Evolutionary conservation across 2,888 invertebrate genomes (phyloP), one percentile per base, ranked within the genome.

Genomic region (Dolichopus griseipennis): DNA sequence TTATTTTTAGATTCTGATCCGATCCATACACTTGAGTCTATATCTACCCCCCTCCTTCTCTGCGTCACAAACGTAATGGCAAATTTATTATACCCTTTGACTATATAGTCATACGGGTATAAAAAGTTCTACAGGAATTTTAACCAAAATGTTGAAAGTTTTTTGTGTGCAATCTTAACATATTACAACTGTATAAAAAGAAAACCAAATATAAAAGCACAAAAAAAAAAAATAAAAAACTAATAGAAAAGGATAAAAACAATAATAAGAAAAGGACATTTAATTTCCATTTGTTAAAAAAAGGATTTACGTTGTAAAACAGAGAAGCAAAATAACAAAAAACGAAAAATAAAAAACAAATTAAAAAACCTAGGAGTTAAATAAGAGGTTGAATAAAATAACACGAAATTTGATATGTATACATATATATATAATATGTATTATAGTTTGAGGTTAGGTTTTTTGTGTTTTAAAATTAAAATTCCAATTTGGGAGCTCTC

Each of bases 251-350:
- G 37, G 12, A 37, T 10, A 37, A 7, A 37, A 37, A 37, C 37
- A 37, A 52, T 18, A 18, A 52, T 52, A 18, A 52, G 52, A 52
- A 52, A 52, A 52, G 52, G 52, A 52, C 52, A 52, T 52, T 52
- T 52, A 52, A 52, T 52, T 52, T 52, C 52, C 18, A 52, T 52
- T 52, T 52, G 52, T 52, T 52, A 52, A 18, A n/a, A 43, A 52
- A 52, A 52, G 52, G 52, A 18, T 52, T 52, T 52, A 52, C 18
- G 41, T 41, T 41, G 8, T 41, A 41, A 15, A 27, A 12, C 8
- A 41, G 2, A 41, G 2, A 4, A 41, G 8, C 15, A 41, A 41
- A 41, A 15, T 2, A 41, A 12, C 12, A 41, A 41, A 41, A 41
- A 41, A 41, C 15, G 8, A n/a, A 52, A 52, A 43, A 9, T 12